These are phyloP conservation scores for Chauna torquata DNA, from an alignment of 2,113 vertebrate species.

Conservation along the genomic window DNA sequence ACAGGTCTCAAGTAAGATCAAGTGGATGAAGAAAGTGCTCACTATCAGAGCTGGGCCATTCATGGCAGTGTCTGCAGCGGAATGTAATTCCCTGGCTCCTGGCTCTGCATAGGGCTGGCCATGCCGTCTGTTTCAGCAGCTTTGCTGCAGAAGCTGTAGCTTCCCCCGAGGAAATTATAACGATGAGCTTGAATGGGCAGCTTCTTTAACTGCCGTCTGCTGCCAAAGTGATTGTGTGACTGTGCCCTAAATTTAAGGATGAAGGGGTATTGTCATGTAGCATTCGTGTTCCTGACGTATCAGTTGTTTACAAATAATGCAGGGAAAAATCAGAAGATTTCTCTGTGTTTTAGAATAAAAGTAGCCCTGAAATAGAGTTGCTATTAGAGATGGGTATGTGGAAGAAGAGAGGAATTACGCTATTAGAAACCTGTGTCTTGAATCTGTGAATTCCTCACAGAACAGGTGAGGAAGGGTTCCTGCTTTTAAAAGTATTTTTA, in stretches of 20 bases:
- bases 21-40: not conserved
- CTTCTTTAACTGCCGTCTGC: not conserved
- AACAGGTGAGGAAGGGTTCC: not conserved
- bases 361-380: not conserved
- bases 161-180: not conserved
- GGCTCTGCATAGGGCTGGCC: not conserved
- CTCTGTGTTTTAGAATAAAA: not conserved
- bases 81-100: not conserved
- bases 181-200: constrained; percentile 11
- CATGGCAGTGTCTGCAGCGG: not conserved
- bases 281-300: not conserved
- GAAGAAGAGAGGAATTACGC: not conserved
- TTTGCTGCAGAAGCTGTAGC: constrained; percentile 1
- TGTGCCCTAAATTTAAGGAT: not conserved
- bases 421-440: not conserved
- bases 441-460: not conserved
- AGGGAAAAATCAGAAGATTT: not conserved
- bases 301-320: not conserved
- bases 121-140: not conserved
- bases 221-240: not conserved
- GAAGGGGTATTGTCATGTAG: not conserved
- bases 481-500: not conserved
- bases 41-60: not conserved
- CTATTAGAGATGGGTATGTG: not conserved
- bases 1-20: not conserved